phyloP scores from a whole-genome alignment of 2,888 invertebrate species.

The Nebria salina region DNA sequence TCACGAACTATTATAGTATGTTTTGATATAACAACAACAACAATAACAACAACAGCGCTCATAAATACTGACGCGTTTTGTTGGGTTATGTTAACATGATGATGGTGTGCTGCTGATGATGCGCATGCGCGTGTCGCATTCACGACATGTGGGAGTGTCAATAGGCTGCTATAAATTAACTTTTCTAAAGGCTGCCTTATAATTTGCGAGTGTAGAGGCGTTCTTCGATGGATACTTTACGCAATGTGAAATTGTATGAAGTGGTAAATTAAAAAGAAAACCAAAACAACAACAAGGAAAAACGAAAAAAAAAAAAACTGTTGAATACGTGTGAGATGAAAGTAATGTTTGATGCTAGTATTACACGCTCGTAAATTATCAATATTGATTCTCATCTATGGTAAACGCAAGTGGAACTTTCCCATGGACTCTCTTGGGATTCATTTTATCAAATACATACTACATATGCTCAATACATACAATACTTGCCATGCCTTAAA shows the following conservation, averaged over 20 bases:
- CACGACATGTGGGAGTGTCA: conserved; percentile 35
- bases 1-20: not conserved
- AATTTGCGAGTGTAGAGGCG: conserved; percentile 22
- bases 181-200: conserved; percentile 39
- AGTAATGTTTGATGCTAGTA: not conserved
- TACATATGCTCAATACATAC: too few relatives aligned
- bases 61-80: not conserved
- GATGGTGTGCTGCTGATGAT: not conserved
- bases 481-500: too few relatives aligned
- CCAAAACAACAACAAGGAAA: too few relatives aligned
- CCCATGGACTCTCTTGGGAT: not conserved
- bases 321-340: not conserved
- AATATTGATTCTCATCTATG: not conserved
- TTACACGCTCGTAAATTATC: not conserved
- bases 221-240: not conserved
- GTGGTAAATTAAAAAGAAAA: not conserved
- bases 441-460: too few relatives aligned
- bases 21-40: not conserved
- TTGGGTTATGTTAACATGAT: not conserved
- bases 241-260: not conserved
- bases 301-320: not conserved
- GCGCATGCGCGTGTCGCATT: conserved; percentile 1
- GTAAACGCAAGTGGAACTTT: not conserved
- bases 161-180: conserved; percentile 37
- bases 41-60: not conserved